phyloP scores from a whole-genome alignment of 2,888 invertebrate species.

The Aelia acuminata region DNA sequence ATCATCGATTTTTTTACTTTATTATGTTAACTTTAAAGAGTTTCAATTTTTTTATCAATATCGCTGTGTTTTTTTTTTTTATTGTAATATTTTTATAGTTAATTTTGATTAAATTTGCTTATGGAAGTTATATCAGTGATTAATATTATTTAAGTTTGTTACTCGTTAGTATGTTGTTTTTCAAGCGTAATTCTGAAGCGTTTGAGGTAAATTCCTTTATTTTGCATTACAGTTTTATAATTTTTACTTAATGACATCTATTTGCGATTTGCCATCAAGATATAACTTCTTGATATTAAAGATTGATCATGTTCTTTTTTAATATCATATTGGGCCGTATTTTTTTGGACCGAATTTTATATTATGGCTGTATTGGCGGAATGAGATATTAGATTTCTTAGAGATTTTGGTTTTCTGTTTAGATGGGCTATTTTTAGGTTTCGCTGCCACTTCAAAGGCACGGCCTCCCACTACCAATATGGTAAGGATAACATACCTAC shows the following conservation, averaged over 20 bases:
- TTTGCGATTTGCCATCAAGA: background rate
- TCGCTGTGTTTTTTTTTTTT: too few species aligned
- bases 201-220: too few species aligned
- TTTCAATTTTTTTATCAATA: too few species aligned
- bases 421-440: background rate
- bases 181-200: too few species aligned
- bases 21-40: too few species aligned
- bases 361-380: background rate
- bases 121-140: too few species aligned
- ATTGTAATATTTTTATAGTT: too few species aligned
- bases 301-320: background rate
- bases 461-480: background rate
- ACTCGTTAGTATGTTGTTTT: too few species aligned
- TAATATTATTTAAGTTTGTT: too few species aligned
- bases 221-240: background rate
- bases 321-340: background rate
- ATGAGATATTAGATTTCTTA: background rate
- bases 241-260: background rate
- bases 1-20: too few species aligned
- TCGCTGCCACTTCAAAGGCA: background rate
- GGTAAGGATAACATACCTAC: background rate
- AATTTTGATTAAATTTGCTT: too few species aligned
- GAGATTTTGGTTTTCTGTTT: background rate
- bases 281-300: background rate
- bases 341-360: background rate